Evolutionary conservation across 2,113 vertebrate species (phyloP).

Genomic region (Triplophysa siluroides): DNA sequence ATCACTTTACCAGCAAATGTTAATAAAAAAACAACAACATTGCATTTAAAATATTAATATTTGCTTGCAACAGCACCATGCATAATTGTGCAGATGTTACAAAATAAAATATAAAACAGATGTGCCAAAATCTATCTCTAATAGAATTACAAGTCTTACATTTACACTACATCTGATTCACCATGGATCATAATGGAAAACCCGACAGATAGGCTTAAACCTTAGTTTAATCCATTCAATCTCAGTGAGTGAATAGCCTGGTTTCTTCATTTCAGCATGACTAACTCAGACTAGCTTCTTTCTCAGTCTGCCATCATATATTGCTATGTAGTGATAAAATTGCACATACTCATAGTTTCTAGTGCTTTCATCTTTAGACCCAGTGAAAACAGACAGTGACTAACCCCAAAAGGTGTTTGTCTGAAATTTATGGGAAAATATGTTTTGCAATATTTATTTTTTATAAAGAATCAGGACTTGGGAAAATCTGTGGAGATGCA

Average conservation of each 20-base stretch:
- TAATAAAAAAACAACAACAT: too few species aligned
- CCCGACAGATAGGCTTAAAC: not conserved
- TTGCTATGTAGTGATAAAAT: not conserved
- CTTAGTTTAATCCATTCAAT: not conserved
- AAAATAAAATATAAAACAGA: not conserved
- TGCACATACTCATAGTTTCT: not conserved
- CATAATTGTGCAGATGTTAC: too few species aligned
- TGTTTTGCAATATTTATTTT: not conserved
- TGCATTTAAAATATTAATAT: too few species aligned
- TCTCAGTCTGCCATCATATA: not conserved
- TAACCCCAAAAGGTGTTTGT: not conserved
- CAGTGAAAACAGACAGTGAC: not conserved
- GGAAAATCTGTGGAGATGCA: not conserved
- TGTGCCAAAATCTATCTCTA: not conserved
- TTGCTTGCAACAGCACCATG: too few species aligned
- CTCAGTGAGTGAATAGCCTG: not conserved
- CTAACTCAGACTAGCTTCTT: not conserved
- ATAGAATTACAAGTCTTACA: not conserved
- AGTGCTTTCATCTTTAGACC: not conserved
- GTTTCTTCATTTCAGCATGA: slow-evolving; percentile 32
- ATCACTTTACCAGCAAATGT: too few species aligned
- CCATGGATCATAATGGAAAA: not conserved
- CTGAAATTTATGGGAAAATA: not conserved
- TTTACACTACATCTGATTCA: slow-evolving; percentile 25
- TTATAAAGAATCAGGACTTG: not conserved